Conservation (phyloP, 2,113 vertebrate species). For the Atrichornis clamosus region DNA sequence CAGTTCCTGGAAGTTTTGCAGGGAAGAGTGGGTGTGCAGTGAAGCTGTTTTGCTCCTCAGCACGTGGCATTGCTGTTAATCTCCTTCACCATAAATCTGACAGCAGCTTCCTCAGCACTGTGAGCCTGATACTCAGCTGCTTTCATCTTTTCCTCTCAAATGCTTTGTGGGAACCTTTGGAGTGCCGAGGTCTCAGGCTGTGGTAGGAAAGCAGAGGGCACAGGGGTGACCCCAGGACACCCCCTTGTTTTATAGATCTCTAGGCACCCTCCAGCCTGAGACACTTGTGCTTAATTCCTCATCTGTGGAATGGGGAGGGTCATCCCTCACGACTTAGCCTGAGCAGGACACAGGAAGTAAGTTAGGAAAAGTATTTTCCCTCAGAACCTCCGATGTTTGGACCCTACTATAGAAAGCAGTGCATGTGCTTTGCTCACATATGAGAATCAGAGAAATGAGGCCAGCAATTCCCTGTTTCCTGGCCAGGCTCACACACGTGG, state of each 20-base stretch:
- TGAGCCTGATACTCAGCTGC: neutral
- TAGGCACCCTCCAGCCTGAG: neutral
- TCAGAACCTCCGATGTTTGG: neutral
- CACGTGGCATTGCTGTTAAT: slow-evolving; percentile 18
- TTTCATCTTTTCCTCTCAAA: neutral
- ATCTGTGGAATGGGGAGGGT: neutral
- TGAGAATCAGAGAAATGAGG: neutral
- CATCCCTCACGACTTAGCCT: neutral
- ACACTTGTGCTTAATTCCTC: neutral
- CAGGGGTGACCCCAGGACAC: neutral
- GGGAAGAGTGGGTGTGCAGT: slow-evolving; percentile 19
- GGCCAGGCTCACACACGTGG: neutral
- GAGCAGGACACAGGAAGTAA: neutral
- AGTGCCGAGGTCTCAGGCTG: neutral
- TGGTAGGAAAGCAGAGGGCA: neutral
- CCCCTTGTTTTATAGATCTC: neutral
- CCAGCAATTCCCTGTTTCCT: neutral
- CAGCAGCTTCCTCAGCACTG: slow-evolving; percentile 3
- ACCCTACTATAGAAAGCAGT: rapidly evolving
- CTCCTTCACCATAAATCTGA: slow-evolving; percentile 9
- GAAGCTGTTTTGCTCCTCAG: slow-evolving; percentile 31
- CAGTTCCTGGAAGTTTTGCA: slow-evolving; percentile 37
- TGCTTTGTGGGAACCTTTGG: neutral
- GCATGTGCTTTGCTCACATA: neutral
- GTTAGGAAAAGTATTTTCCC: neutral